A percentile compares a stretch with the other conserved stretches of the same genome.
phyloP scores from a whole-genome alignment of 2,888 invertebrate genomes.

The Acleris sparsana region DNA sequence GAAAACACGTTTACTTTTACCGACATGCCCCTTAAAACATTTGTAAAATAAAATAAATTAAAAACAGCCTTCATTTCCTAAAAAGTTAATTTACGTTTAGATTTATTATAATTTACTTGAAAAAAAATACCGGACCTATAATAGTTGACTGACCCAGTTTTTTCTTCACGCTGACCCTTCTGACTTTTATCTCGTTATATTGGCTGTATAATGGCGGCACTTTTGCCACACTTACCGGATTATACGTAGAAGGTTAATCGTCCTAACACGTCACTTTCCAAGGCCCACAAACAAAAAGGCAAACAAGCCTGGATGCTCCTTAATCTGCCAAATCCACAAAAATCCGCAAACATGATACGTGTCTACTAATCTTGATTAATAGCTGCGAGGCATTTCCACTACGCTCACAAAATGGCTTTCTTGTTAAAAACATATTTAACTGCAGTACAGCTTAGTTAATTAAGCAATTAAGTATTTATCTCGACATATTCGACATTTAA shows the following conservation, averaged over 20 bases:
- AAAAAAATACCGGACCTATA: too few species aligned
- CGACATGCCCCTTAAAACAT: too few species aligned
- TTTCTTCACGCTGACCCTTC: too few species aligned
- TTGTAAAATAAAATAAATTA: too few species aligned
- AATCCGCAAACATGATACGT: conserved; percentile 72
- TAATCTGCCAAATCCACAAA: conserved; percentile 71
- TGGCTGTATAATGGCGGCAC: too few species aligned
- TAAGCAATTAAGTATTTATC: conserved; percentile 23
- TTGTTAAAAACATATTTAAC: conserved; percentile 33
- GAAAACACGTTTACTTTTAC: too few species aligned
- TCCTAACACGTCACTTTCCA: conserved; percentile 42
- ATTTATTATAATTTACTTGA: too few species aligned
- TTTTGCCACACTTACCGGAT: conserved; percentile 25
- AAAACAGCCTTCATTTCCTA: too few species aligned
- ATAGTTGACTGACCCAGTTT: too few species aligned
- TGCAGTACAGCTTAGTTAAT: conserved; percentile 18
- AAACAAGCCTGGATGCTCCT: conserved; percentile 41
- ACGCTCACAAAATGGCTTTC: conserved; percentile 22
- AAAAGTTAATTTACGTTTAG: too few species aligned
- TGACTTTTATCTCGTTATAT: too few species aligned
- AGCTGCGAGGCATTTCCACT: conserved; percentile 46
- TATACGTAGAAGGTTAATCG: conserved; percentile 44
- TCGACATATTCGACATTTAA: conserved; percentile 10
- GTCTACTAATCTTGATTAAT: conserved; percentile 76
- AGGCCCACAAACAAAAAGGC: conserved; percentile 53